Base-by-base conservation (phyloP, 2,888 invertebrate species). In the Allophyes oxyacanthae region DNA sequence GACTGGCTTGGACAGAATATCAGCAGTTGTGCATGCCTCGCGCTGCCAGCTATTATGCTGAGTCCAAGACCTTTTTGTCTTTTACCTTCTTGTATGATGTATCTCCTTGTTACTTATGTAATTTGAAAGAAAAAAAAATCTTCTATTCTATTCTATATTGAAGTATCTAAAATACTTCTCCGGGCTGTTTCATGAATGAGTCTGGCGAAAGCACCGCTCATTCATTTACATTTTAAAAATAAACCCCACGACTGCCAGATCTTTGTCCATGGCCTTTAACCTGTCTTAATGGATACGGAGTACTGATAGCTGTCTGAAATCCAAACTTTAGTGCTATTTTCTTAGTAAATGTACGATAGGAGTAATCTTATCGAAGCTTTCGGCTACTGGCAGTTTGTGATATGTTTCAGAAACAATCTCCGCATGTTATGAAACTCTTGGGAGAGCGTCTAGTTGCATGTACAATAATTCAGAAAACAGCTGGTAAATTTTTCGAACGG, bases 151-250 rank as follows among this genome's bases (percentile, higher is more conserved):
- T n/a, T n/a, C n/a, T n/a, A n/a, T n/a, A 28, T 8, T 6, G 20
- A 2, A 28, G 6, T 28, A 28, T 6, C 28, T 1, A 20, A 20
- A 20, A 20, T 20, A 20, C 4, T 20, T 2, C 2, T 20, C n/a
- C 20, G 4, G 20, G 20, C 20, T 20, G 28, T 1, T 28, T 28
- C 28, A 28, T 28, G 37, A 42, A 53, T 53, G 30, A 41, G 30
- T 44, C 51, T 48, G 50, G 50, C 44, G 45, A 52, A 51, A 62
- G 8, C 32, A 67, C 41, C 44, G 48, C 11, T 62, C 48, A 61
- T 49, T 66, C 49, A 56, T 56, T 66, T 65, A 53, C 45, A 69
- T 46, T 68, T 69, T 64, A 60, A 60, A 68, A 69, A 69, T 64
- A 60, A 54, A 53, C 45, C 42, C 9, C 15, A 42, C 54, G 7